Percentiles rank a stretch among this genome's conserved stretches.
These are phyloP conservation scores for Merodon equestris DNA, from an alignment of 2,888 invertebrate genomes.

Conservation along the genomic window DNA sequence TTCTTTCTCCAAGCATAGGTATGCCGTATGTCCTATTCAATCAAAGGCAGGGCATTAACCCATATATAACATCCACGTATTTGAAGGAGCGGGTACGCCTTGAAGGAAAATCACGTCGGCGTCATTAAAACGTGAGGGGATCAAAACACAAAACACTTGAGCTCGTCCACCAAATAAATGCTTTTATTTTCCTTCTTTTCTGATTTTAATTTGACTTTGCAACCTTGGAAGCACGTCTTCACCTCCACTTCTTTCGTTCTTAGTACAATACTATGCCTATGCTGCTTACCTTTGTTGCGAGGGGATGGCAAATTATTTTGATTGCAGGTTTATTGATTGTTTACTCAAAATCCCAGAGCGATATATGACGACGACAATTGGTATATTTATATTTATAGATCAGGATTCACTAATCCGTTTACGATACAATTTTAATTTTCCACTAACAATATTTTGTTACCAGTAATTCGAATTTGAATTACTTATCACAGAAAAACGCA, in stretches of 20 bases:
- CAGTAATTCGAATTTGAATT: no score
- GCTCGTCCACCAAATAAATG: slow-evolving; percentile 8
- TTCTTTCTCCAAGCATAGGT: not conserved
- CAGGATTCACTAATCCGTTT: not conserved
- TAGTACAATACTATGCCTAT: no score
- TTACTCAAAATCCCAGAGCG: no score
- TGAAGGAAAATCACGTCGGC: not conserved
- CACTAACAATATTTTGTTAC: slow-evolving; percentile 5
- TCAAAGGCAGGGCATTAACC: slow-evolving; percentile 20
- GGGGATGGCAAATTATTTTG: slow-evolving; percentile 51
- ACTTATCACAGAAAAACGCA: slow-evolving; percentile 1
- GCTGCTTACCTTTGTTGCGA: slow-evolving; percentile 47
- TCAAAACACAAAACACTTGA: slow-evolving; percentile 8
- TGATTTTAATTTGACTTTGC: slow-evolving; percentile 4
- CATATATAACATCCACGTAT: no score
- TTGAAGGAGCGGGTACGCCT: no score
- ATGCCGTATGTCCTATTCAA: no score
- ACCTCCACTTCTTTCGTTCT: no score
- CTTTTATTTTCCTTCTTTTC: slow-evolving; percentile 10
- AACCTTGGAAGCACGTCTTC: not conserved
- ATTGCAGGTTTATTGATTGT: slow-evolving; percentile 36
- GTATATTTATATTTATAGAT: not conserved
- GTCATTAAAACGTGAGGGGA: slow-evolving; percentile 7
- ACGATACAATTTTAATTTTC: slow-evolving; percentile 22
- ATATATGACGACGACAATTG: no score